Percentiles rank a stretch among this genome's conserved stretches.
phyloP scores from a whole-genome alignment of 2,888 invertebrate species.

The Augochlorella aurata region DNA sequence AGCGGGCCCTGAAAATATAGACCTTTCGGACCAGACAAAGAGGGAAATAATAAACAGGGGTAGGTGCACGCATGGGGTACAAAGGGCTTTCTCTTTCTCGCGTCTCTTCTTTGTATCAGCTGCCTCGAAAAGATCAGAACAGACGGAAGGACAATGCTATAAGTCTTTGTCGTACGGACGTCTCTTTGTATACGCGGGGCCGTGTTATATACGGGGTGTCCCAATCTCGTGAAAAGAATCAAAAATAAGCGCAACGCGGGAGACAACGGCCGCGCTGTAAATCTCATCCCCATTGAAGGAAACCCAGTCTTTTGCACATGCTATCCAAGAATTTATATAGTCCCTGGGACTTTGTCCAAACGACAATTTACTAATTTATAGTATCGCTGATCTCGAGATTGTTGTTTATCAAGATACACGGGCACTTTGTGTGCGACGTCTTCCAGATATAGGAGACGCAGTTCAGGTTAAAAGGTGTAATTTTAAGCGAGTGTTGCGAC shows the following conservation, averaged over 20 bases:
- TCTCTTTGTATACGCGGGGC: constrained; percentile 43
- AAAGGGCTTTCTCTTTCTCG: constrained; percentile 72
- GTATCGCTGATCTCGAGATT: background rate
- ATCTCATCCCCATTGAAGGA: background rate
- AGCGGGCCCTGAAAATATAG: constrained; percentile 40
- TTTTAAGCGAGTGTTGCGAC: too few relatives aligned
- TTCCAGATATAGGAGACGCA: too few relatives aligned
- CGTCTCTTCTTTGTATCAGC: constrained; percentile 75
- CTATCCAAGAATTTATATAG: background rate
- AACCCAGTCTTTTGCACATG: background rate
- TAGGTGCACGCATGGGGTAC: constrained; percentile 64
- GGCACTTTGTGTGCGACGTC: too few relatives aligned
- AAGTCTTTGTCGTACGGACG: constrained; percentile 69
- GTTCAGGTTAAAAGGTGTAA: too few relatives aligned
- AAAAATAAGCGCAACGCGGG: constrained; percentile 14
- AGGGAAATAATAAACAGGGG: constrained; percentile 55
- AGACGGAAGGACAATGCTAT: constrained; percentile 72
- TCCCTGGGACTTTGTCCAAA: background rate
- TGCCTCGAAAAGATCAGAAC: constrained; percentile 75
- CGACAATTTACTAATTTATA: background rate
- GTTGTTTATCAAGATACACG: too few relatives aligned
- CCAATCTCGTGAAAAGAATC: constrained; percentile 36
- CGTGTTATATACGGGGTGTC: constrained; percentile 37
- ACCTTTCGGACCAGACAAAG: constrained; percentile 35
- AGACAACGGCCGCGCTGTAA: constrained; percentile 17